Percentiles rank a stretch among this genome's conserved stretches.
phyloP scores from a whole-genome alignment of 2,797 vertebrate species.

The Anomalospiza imberbis region DNA sequence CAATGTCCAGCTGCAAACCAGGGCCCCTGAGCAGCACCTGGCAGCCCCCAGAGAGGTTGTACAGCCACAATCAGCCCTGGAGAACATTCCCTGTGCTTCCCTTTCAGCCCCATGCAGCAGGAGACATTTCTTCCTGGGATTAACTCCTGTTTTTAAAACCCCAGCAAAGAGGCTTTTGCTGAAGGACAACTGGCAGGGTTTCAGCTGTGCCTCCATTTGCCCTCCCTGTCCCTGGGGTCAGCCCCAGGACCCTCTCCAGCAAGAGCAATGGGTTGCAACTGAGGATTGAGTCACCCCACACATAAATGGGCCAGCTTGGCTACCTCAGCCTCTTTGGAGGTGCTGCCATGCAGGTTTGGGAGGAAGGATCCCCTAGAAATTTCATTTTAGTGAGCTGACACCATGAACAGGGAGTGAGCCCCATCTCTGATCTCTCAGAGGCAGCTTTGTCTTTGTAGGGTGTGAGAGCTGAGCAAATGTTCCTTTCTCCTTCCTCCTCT shows the following conservation, averaged over 20 bases:
- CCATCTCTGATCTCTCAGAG: not conserved
- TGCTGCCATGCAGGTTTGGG: not conserved
- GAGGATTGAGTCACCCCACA: not conserved
- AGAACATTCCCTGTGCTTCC: not conserved
- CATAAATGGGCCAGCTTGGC: not conserved
- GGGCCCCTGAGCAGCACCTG: not conserved
- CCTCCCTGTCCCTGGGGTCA: not conserved
- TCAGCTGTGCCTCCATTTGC: not conserved
- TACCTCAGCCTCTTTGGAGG: rapidly evolving
- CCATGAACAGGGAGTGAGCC: not conserved
- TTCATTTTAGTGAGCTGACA: not conserved
- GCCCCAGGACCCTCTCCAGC: not conserved
- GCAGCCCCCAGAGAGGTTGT: not conserved
- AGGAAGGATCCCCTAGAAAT: not conserved
- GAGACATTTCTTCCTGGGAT: not conserved
- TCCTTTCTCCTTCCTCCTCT: not conserved
- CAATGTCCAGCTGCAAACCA: not conserved
- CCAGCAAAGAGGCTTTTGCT: not conserved
- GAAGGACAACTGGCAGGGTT: not conserved
- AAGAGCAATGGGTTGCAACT: not conserved
- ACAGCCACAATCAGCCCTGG: not conserved
- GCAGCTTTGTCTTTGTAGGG: not conserved
- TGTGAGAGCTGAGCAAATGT: not conserved
- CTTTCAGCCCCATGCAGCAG: not conserved
- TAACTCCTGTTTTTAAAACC: not conserved